A percentile compares a stretch with the other conserved stretches of the same genome.
Conservation (phyloP, 30 jellyfish, hydroid and myxozoan genomes). For the Sanderia malayensis region DNA sequence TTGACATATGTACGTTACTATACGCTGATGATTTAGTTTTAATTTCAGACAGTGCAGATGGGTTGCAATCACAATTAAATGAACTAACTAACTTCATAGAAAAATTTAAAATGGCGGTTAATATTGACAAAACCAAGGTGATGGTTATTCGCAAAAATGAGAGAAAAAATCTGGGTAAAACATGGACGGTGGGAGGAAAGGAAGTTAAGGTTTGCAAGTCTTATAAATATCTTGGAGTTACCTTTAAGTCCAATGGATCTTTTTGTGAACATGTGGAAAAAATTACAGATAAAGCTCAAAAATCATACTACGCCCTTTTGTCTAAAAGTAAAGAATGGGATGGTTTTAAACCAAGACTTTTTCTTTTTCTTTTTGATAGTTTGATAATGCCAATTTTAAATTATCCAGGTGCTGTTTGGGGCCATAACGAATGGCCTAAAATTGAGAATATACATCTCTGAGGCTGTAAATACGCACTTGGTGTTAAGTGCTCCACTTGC, state of each 20-base stretch:
- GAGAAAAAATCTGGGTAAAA: background rate
- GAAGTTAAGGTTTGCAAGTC: conserved; percentile 1
- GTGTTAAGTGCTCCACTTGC: conserved; percentile 9
- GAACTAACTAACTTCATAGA: background rate
- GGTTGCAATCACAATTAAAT: conserved; percentile 15
- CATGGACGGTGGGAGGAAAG: background rate
- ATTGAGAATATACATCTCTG: conserved; percentile 2
- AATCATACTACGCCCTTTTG: conserved; percentile 7
- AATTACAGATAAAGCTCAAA: conserved; percentile 9
- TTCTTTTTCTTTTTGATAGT: conserved; percentile 15
- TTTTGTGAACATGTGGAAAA: conserved; percentile 7
- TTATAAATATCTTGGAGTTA: conserved; percentile 15
- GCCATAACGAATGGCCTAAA: background rate
- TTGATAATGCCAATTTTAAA: conserved; percentile 2
- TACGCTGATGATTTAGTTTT: conserved; percentile 21
- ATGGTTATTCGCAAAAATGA: background rate
- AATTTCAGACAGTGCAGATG: conserved; percentile 5
- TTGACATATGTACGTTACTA: background rate
- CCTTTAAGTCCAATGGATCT: conserved; percentile 15
- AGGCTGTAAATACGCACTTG: conserved; percentile 3
- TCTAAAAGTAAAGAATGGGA: conserved; percentile 22
- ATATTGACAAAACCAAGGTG: conserved; percentile 4
- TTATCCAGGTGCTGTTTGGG: conserved; percentile 6
- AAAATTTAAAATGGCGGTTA: conserved; percentile 1
- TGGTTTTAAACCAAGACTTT: conserved; percentile 22